These are phyloP conservation scores for Anolis sagrei DNA, from an alignment of 2,113 vertebrate genomes.

Conservation along the genomic window DNA sequence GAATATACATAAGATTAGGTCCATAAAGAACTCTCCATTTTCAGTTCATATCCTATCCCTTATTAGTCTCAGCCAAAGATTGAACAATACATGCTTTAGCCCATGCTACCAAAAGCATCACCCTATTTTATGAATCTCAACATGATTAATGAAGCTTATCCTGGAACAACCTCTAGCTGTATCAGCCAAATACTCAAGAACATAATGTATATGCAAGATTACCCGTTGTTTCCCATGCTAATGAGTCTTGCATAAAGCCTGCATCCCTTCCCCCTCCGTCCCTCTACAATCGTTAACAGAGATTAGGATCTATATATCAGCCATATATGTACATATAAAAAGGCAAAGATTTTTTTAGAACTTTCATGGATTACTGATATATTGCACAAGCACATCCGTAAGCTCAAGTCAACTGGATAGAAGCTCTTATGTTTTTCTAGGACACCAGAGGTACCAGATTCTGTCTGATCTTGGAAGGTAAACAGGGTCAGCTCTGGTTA, in stretches of 20 bases:
- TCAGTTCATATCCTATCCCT: neutral
- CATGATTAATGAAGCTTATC: neutral
- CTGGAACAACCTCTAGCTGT: neutral
- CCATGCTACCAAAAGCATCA: neutral
- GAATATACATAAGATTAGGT: neutral
- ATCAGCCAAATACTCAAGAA: neutral
- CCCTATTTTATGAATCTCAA: neutral
- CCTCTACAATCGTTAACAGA: neutral
- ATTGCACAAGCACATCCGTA: neutral
- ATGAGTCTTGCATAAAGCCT: neutral
- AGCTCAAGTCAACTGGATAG: neutral
- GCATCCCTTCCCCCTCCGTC: neutral
- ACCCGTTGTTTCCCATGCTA: neutral
- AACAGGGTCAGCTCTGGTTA: no score
- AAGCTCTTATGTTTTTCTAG: neutral
- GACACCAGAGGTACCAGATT: no score
- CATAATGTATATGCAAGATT: neutral
- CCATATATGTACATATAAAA: neutral
- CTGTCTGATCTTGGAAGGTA: no score
- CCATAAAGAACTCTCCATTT: neutral
- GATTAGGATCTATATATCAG: neutral
- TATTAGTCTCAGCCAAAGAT: neutral
- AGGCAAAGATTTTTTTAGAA: neutral
- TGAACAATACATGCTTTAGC: no score
- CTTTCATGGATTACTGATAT: neutral